Percentiles rank a stretch among this genome's conserved stretches.
phyloP scores from a whole-genome alignment of 2,113 vertebrate genomes.

The Sinosuthora webbiana region DNA sequence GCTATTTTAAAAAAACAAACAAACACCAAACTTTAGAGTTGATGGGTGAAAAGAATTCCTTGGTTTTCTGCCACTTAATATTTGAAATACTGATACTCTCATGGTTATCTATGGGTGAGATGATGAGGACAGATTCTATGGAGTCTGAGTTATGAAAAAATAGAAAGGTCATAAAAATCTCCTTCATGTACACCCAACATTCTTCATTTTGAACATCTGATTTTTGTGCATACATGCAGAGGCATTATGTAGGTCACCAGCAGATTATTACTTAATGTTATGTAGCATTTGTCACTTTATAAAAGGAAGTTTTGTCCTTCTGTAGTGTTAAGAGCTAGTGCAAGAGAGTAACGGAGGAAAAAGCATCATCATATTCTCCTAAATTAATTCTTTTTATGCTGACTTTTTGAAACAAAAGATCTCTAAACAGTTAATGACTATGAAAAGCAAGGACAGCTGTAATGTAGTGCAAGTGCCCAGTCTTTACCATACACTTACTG shows the following conservation, averaged over 20 bases:
- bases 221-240: background rate
- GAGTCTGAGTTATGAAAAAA: background rate
- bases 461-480: background rate
- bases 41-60: background rate
- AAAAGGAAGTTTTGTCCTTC: background rate
- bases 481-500: background rate
- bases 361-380: background rate
- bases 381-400: background rate
- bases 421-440: background rate
- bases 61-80: background rate
- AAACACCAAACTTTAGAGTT: background rate
- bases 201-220: background rate
- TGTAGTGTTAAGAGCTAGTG: background rate
- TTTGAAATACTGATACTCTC: background rate
- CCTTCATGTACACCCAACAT: background rate
- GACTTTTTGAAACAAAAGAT: background rate
- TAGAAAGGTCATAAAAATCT: background rate
- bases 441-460: background rate
- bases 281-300: background rate
- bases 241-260: background rate
- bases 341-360: background rate
- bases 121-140: background rate
- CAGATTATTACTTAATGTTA: background rate
- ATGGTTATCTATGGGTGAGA: background rate
- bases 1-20: background rate